Conservation (phyloP, 92 coral and sea anemone species). For the Plumapathes pennacea region DNA sequence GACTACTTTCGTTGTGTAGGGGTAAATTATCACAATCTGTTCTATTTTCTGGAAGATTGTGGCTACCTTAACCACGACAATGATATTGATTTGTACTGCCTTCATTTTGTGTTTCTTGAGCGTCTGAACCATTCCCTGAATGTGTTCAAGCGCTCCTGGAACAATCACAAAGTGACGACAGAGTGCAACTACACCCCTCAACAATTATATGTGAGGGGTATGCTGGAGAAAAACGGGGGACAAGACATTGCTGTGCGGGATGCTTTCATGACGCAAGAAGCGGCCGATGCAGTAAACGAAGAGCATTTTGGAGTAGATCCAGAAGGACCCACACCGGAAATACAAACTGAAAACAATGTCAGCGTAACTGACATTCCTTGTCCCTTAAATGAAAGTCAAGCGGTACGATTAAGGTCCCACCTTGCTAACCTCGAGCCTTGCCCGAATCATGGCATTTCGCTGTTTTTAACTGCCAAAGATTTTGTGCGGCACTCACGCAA, state of each 20-base stretch:
- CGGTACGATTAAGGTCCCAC: not conserved
- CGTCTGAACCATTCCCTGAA: not conserved
- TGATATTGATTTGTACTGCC: conserved; percentile 19
- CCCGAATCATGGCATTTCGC: conserved; percentile 12
- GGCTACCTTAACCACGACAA: too few species aligned
- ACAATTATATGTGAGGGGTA: conserved; percentile 4
- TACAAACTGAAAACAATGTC: not conserved
- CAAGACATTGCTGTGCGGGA: not conserved
- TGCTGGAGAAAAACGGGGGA: not conserved
- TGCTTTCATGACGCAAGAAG: too few species aligned
- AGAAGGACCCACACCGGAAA: conserved; percentile 2
- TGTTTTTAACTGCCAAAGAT: conserved; percentile 2
- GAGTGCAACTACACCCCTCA: not conserved
- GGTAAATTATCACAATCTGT: too few species aligned
- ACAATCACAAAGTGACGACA: conserved; percentile 7
- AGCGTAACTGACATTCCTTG: not conserved
- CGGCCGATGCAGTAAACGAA: not conserved
- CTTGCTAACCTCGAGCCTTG: not conserved
- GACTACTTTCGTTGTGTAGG: too few species aligned
- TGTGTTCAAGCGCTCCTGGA: conserved; percentile 1
- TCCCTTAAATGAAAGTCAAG: not conserved
- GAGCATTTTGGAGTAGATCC: not conserved
- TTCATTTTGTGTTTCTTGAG: conserved; percentile 11
- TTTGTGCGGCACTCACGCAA: too few species aligned
- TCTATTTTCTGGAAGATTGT: too few species aligned